phyloP scores from a whole-genome alignment of 1,140 invertebrate species.

The Diuraphis noxia region DNA sequence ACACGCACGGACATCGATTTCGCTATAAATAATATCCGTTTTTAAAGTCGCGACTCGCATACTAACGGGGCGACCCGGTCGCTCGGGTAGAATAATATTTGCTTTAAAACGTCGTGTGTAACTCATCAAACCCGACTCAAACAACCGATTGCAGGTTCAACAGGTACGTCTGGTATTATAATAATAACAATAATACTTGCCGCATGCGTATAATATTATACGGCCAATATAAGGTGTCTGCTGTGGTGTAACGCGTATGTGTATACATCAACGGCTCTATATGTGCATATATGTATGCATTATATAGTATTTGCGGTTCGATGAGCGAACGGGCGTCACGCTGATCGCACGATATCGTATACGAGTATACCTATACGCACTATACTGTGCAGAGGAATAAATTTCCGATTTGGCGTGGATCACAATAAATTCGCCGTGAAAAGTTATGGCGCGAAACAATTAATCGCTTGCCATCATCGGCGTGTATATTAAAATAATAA shows the following conservation, averaged over 20 bases:
- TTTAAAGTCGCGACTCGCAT: neutral
- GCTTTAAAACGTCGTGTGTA: constrained; percentile 13
- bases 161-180: neutral
- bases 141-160: constrained; percentile 28
- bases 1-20: too few species aligned
- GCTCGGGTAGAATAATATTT: neutral
- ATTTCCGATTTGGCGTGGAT: neutral
- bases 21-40: neutral
- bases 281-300: too few species aligned
- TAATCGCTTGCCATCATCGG: too few species aligned
- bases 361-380: neutral
- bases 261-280: too few species aligned
- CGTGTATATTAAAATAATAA: too few species aligned
- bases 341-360: neutral
- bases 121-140: neutral
- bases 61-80: neutral
- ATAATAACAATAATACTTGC: neutral
- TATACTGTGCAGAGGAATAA: too few species aligned
- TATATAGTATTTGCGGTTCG: neutral
- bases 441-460: neutral
- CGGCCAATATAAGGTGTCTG: neutral
- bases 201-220: neutral
- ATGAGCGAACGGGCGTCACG: neutral
- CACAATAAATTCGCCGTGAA: neutral
- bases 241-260: neutral